Evolutionary conservation across 2,113 vertebrate species (phyloP).

Genomic region (Sialia sialis): DNA sequence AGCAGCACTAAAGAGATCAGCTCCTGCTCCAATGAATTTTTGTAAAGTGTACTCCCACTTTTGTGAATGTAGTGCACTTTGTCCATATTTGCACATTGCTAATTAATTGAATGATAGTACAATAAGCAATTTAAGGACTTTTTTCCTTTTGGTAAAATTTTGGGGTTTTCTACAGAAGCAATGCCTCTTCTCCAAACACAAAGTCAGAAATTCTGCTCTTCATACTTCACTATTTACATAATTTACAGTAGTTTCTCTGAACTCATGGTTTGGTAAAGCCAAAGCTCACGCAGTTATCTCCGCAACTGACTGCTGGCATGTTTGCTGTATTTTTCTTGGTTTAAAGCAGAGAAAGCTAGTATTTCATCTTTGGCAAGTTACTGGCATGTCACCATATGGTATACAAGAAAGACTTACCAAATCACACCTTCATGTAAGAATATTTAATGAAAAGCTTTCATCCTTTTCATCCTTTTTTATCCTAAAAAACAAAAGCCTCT

Average conservation of each 20-base stretch:
- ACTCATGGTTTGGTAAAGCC: background rate
- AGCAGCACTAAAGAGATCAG: background rate
- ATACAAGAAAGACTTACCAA: background rate
- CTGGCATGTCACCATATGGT: background rate
- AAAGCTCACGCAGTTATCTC: background rate
- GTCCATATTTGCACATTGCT: background rate
- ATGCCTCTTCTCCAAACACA: background rate
- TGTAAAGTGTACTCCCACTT: background rate
- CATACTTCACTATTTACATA: too few species aligned
- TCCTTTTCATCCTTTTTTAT: background rate
- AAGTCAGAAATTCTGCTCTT: background rate
- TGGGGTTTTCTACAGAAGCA: background rate
- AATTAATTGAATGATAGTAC: background rate
- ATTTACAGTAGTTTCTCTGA: background rate
- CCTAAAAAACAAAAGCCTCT: background rate
- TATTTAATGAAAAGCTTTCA: background rate
- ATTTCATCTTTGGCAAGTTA: background rate
- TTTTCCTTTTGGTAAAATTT: background rate
- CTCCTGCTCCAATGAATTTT: background rate
- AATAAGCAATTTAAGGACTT: background rate
- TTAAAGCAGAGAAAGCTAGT: background rate
- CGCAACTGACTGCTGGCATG: rapidly evolving
- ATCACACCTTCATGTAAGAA: background rate
- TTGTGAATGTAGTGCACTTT: background rate
- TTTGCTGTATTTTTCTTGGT: background rate